Base-by-base conservation (phyloP, 1,140 invertebrate species). In the Drosophila baimaii region DNA sequence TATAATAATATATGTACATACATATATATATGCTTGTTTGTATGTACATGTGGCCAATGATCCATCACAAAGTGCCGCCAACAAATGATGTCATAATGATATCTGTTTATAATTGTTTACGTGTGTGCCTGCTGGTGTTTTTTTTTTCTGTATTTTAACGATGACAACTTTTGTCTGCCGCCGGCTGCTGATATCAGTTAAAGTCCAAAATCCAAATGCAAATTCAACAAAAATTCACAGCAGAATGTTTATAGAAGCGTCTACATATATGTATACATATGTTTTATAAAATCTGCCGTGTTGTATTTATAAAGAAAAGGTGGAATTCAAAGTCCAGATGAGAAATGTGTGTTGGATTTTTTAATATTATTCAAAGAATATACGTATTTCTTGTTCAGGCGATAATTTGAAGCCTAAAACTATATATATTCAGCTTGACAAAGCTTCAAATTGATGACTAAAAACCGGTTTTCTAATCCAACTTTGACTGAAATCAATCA, bases 201-300 rank as follows among this genome's bases (percentile, higher is more conserved):
- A 74, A 39, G 81, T 85, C 39, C 81, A 85, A 85, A 85, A 63
- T 85, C 78, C 77, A 75, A 75, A 75, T 57, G 59, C 46, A 37
- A 75, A 74, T 75, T 57, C 19, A 43, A 69, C 17, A 21, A 29
- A 41, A 63, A 61, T 15, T n/a, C 49, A 3, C n/a, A 1, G 23
- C 35, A n/a, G 5, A 41, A 13, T 74, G 37, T 74, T 73, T 63
- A 52, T 41, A 55, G 35, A 55, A 43, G 23, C 27, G 5, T 68
- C 19, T 33, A 35, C 21, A 47, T 33, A 35, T n/a, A n/a, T n/a
- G 5, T 68, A n/a, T 33, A 35, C 21, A 47, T 31, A 35, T 15
- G 7, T 31, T 23, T 47, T 63, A 56, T 27, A 39, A 17, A 23
- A n/a, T 1, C 10, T 15, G 41, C 44, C 17, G 5, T 21, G 12